Evolutionary conservation across 37 sponge, comb jelly and placozoan genomes (phyloP).

Genomic region (Bolinopsis microptera): DNA sequence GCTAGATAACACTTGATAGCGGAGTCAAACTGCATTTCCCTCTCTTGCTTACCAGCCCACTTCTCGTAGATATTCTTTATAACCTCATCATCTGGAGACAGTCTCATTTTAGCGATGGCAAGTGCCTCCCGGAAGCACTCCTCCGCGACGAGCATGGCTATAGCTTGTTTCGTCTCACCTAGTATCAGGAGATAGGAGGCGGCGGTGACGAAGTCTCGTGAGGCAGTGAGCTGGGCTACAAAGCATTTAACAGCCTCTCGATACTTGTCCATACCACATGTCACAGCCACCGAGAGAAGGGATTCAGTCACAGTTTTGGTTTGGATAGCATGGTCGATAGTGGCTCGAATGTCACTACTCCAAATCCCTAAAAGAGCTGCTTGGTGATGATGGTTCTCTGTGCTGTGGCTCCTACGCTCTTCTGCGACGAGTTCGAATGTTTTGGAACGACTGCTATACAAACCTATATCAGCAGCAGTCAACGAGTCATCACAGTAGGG

Average conservation of each 20-base stretch:
- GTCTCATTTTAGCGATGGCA: slow-evolving; percentile 36
- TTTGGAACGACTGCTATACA: not conserved
- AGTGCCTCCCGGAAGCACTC: slow-evolving; percentile 56
- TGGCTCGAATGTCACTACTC: not conserved
- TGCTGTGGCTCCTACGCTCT: not conserved
- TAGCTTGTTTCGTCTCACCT: not conserved
- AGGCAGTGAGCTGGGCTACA: slow-evolving; percentile 21
- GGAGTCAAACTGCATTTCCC: slow-evolving; percentile 60
- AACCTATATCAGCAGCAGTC: not conserved
- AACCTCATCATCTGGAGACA: not conserved
- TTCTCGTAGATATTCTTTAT: not conserved
- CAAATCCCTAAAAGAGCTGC: slow-evolving; percentile 13
- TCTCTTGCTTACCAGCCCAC: slow-evolving; percentile 26
- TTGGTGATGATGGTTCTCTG: slow-evolving; percentile 43
- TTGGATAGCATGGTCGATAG: not conserved
- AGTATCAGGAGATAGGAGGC: slow-evolving; percentile 17
- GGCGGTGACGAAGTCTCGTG: slow-evolving; percentile 36
- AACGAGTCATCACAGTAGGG: not conserved
- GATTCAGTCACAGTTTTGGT: slow-evolving; percentile 36
- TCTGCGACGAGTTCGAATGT: not conserved
- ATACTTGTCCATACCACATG: slow-evolving; percentile 41
- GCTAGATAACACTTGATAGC: slow-evolving; percentile 59
- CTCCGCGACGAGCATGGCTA: not conserved
- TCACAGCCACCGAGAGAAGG: slow-evolving; percentile 31
- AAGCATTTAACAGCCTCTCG: slow-evolving; percentile 37